Percentiles rank a stretch among this genome's conserved stretches.
Conservation (phyloP, 2,888 invertebrate species). For the Barypeithes pellucidus region DNA sequence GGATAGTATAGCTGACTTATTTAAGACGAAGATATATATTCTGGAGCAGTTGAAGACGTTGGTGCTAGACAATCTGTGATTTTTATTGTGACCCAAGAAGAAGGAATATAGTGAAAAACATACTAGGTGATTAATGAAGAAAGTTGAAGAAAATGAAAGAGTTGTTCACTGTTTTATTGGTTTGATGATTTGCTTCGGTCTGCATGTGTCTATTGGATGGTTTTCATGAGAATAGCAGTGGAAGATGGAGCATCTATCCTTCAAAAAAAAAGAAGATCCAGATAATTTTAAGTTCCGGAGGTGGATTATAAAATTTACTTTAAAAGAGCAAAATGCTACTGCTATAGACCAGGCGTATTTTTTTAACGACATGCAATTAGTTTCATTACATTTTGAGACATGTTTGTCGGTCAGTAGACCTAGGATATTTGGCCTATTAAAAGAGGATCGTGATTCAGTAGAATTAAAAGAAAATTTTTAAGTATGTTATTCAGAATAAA, state of each 20-base stretch:
- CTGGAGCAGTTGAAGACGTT: neutral
- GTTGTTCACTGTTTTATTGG: neutral
- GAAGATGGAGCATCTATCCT: neutral
- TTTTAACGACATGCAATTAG: conserved; percentile 27
- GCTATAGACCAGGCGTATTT: too few species aligned
- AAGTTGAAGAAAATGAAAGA: neutral
- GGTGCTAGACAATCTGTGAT: too few species aligned
- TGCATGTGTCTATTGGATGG: neutral
- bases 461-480: neutral
- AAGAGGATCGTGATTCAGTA: neutral
- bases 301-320: neutral
- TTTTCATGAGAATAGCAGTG: neutral
- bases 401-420: too few species aligned
- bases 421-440: neutral
- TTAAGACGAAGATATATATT: too few species aligned
- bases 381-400: conserved; percentile 6
- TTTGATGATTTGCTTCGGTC: neutral
- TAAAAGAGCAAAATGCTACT: neutral
- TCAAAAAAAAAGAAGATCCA: neutral
- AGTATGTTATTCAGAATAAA: neutral
- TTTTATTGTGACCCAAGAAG: neutral
- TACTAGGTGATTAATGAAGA: neutral
- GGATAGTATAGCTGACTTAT: neutral
- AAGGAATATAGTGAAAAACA: neutral
- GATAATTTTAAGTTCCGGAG: neutral